These are phyloP conservation scores for Paramisgurnus dabryanus DNA, from an alignment of 2,113 vertebrate species.

Conservation along the genomic window DNA sequence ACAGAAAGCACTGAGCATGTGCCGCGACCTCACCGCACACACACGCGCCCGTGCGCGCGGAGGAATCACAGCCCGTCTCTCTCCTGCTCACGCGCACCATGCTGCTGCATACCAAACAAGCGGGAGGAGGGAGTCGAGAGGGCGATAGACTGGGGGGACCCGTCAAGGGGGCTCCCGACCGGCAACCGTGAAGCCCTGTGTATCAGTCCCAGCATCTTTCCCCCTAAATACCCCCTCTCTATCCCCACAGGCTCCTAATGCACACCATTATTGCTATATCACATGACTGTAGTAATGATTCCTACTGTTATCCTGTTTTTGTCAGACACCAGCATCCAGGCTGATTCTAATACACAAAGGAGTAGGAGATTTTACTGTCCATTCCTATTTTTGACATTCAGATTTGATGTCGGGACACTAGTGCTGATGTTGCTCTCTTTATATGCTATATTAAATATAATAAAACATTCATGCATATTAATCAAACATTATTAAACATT, in stretches of 20 bases:
- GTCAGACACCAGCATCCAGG: slow-evolving; percentile 20
- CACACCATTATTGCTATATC: slow-evolving; percentile 40
- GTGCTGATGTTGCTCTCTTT: not conserved
- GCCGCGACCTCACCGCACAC: slow-evolving; percentile 86
- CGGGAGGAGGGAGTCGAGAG: slow-evolving; percentile 44
- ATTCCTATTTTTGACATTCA: not conserved
- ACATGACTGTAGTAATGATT: slow-evolving; percentile 24
- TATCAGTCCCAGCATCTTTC: slow-evolving; percentile 8
- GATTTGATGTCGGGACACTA: not conserved
- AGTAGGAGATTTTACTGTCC: not conserved
- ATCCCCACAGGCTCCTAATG: slow-evolving; percentile 19
- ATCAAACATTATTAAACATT: too few species aligned
- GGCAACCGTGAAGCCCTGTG: slow-evolving; percentile 60
- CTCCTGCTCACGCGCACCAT: slow-evolving; percentile 53
- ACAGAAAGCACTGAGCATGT: slow-evolving; percentile 94
- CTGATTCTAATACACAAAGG: slow-evolving; percentile 29
- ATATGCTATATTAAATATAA: too few species aligned
- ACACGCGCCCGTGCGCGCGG: slow-evolving; percentile 62
- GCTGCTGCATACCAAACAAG: slow-evolving; percentile 84
- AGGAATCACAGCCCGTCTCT: slow-evolving; percentile 77
- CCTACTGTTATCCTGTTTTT: slow-evolving; percentile 30
- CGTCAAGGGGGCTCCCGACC: slow-evolving; percentile 65
- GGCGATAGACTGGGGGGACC: slow-evolving; percentile 59
- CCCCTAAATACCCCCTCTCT: slow-evolving; percentile 14
- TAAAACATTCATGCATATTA: too few species aligned